Evolutionary conservation across 2,113 vertebrate genomes (phyloP).

Genomic region (Psilopsiagon aymara): DNA sequence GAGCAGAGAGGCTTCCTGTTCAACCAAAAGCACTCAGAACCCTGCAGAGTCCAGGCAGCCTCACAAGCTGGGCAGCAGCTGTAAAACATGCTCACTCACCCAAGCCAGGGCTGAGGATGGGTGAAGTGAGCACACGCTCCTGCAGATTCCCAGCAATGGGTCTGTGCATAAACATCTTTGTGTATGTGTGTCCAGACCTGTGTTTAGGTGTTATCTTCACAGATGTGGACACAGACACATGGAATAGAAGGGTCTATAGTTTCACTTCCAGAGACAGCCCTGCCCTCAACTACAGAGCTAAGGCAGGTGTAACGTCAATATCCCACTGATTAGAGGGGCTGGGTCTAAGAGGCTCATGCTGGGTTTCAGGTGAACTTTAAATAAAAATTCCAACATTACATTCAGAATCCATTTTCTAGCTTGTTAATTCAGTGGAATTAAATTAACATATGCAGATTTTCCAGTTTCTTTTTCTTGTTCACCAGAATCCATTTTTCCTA

Average conservation of each 20-base stretch:
- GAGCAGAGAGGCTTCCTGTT: slow-evolving; percentile 69
- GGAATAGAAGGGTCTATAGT: neutral
- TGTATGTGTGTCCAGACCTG: neutral
- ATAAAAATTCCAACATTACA: neutral
- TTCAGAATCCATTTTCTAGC: neutral
- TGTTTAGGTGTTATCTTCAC: neutral
- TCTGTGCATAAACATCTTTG: neutral
- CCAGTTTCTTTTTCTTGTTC: neutral
- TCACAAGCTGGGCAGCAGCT: neutral
- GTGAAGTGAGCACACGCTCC: neutral
- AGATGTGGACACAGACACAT: neutral
- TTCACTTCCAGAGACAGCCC: neutral
- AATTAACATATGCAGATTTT: neutral
- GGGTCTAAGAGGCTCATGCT: neutral
- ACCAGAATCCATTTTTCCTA: neutral
- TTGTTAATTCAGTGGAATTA: neutral
- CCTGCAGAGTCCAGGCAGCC: neutral
- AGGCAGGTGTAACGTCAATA: neutral
- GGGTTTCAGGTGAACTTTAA: neutral
- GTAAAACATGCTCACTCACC: neutral
- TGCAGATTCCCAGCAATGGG: neutral
- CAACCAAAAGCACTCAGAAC: slow-evolving; percentile 17
- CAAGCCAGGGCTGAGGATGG: neutral
- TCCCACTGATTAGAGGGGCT: neutral
- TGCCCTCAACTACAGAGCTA: neutral